A percentile compares a stretch with the other conserved stretches of the same genome.
These are phyloP conservation scores for Melangyna quadrimaculata DNA, from an alignment of 2,888 invertebrate genomes.

Conservation along the genomic window DNA sequence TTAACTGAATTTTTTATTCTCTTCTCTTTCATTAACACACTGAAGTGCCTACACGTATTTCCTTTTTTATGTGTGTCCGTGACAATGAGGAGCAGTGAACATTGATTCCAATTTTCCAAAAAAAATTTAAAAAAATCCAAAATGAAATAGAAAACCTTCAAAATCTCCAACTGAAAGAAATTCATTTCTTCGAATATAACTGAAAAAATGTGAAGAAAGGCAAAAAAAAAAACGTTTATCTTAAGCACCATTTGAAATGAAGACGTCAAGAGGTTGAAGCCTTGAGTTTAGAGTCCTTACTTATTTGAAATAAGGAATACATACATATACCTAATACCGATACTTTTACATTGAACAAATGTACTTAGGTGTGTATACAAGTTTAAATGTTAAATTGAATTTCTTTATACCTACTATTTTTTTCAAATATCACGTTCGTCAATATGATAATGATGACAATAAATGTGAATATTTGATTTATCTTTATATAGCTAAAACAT, in stretches of 20 bases:
- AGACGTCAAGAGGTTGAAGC: neutral
- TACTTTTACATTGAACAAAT: neutral
- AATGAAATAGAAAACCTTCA: slow-evolving; percentile 12
- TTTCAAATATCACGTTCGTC: slow-evolving; percentile 59
- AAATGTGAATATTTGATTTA: slow-evolving; percentile 62
- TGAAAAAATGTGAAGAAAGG: neutral
- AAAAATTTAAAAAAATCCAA: slow-evolving; percentile 14
- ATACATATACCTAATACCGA: neutral
- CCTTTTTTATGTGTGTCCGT: neutral
- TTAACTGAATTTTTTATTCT: neutral
- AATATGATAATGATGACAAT: slow-evolving; percentile 66
- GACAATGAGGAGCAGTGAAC: slow-evolving; percentile 29
- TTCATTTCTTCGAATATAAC: neutral
- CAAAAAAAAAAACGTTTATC: slow-evolving; percentile 19
- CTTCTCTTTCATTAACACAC: neutral
- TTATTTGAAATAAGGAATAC: neutral
- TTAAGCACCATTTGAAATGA: slow-evolving; percentile 26
- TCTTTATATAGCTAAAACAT: neutral
- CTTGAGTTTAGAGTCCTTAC: neutral
- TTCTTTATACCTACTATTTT: slow-evolving; percentile 27
- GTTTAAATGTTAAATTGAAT: slow-evolving; percentile 51
- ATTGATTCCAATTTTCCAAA: slow-evolving; percentile 22
- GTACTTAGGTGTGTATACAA: neutral
- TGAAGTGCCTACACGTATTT: neutral
- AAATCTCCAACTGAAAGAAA: neutral